Conservation (phyloP, 2,888 invertebrate genomes). For the Leucophenga maculata region DNA sequence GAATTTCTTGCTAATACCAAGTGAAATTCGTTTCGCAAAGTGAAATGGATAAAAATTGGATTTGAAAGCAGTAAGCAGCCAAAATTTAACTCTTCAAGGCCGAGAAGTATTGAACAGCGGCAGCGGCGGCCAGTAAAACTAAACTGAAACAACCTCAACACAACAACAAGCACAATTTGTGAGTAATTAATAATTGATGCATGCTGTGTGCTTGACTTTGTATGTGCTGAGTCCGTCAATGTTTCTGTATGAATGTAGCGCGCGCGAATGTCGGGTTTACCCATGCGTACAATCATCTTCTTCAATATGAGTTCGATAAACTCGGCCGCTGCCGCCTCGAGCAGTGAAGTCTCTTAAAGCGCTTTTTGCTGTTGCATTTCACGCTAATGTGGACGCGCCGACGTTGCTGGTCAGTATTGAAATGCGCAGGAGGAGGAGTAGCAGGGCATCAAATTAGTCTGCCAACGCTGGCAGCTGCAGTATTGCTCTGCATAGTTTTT, state of each 20-base stretch:
- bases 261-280: slow-evolving; percentile 44
- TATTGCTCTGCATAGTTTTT: not conserved
- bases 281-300: slow-evolving; percentile 59
- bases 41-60: not conserved
- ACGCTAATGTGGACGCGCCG: not conserved
- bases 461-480: slow-evolving; percentile 16
- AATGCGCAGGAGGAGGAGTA: not conserved
- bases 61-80: not conserved
- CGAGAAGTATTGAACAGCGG: not conserved
- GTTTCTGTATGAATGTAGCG: not conserved
- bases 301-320: slow-evolving; percentile 65
- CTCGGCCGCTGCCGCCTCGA: slow-evolving; percentile 47
- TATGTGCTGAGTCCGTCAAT: slow-evolving; percentile 8
- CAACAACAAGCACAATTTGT: not conserved
- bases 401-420: not conserved
- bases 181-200: slow-evolving; percentile 12
- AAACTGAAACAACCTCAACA: slow-evolving; percentile 9
- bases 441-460: not conserved
- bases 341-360: not conserved
- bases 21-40: slow-evolving; percentile 7
- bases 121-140: not conserved
- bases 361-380: not conserved
- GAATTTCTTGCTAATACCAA: no score
- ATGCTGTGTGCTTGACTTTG: slow-evolving; percentile 30
- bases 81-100: not conserved